These are phyloP conservation scores for Montipora capitata DNA, from an alignment of 92 coral and sea anemone species.

Conservation along the genomic window DNA sequence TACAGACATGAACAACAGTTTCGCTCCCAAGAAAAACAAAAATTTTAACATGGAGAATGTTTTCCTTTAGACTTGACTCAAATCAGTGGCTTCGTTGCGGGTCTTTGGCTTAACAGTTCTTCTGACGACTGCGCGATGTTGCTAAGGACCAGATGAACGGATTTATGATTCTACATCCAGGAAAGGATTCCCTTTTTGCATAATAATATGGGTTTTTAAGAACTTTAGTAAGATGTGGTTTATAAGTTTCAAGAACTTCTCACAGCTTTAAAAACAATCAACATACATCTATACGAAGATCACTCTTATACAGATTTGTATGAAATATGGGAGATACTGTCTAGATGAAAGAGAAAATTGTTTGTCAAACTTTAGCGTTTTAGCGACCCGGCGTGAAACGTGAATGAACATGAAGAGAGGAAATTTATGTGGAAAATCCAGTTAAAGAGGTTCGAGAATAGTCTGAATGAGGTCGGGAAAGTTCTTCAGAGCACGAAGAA, in stretches of 20 bases:
- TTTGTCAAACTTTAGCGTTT: too few species aligned
- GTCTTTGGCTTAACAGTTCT: conserved; percentile 19
- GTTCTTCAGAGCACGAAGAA: neutral
- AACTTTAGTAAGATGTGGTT: conserved; percentile 25
- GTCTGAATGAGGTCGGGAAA: neutral
- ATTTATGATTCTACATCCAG: conserved; percentile 9
- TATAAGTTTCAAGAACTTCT: neutral
- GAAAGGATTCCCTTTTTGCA: neutral
- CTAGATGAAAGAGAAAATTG: too few species aligned
- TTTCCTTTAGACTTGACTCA: conserved; percentile 34
- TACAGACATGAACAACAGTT: conserved; percentile 36
- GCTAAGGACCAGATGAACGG: neutral
- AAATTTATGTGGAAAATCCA: too few species aligned
- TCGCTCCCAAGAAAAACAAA: conserved; percentile 47
- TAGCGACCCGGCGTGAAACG: too few species aligned
- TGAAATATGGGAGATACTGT: neutral
- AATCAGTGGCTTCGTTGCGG: conserved; percentile 25
- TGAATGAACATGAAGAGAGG: too few species aligned
- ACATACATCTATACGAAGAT: neutral
- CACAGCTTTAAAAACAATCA: conserved; percentile 3
- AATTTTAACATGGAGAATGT: conserved; percentile 25
- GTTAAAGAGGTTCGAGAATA: too few species aligned
- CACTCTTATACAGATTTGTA: too few species aligned
- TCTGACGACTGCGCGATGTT: neutral
- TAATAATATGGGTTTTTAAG: too few species aligned